Percentiles rank a stretch among this genome's conserved stretches.
phyloP scores from a whole-genome alignment of 1,140 invertebrate species.

The Ctenoplectra terminalis region DNA sequence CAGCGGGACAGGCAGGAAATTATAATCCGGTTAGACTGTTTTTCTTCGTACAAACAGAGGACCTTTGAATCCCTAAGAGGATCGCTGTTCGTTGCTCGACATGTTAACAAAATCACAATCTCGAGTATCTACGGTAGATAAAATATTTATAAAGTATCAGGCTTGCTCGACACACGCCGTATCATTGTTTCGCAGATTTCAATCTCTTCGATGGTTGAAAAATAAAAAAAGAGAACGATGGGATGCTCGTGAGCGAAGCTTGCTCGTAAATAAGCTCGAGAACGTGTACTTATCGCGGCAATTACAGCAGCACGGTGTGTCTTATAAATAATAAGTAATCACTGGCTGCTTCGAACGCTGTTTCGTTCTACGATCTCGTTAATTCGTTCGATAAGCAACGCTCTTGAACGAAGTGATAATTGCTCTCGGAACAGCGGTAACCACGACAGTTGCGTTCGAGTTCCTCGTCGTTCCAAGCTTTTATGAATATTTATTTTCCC shows the following conservation, averaged over 20 bases:
- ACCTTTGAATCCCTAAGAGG: slow-evolving; percentile 7
- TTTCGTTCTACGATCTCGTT: neutral
- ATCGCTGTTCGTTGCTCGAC: neutral
- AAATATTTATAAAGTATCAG: too few species aligned
- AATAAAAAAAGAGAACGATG: neutral
- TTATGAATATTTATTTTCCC: slow-evolving; percentile 21
- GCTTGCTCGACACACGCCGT: too few species aligned
- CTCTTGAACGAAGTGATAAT: slow-evolving; percentile 12
- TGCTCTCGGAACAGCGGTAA: neutral
- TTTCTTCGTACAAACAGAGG: slow-evolving; percentile 7
- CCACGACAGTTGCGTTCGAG: neutral
- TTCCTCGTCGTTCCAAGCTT: neutral
- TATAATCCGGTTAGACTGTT: slow-evolving; percentile 30
- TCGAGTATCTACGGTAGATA: too few species aligned
- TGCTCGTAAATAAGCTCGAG: neutral
- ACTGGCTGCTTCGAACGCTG: neutral
- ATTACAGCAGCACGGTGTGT: neutral
- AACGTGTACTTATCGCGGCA: neutral
- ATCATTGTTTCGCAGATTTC: too few species aligned
- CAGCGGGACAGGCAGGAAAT: neutral
- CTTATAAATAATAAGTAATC: slow-evolving; percentile 42
- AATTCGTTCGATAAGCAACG: neutral
- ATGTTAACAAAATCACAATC: neutral
- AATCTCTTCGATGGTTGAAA: too few species aligned
- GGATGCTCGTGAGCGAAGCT: neutral